A percentile compares a stretch with the other conserved stretches of the same genome.
These are phyloP conservation scores for Globodera ellingtonae DNA, from an alignment of 1,140 invertebrate genomes.

Conservation along the genomic window DNA sequence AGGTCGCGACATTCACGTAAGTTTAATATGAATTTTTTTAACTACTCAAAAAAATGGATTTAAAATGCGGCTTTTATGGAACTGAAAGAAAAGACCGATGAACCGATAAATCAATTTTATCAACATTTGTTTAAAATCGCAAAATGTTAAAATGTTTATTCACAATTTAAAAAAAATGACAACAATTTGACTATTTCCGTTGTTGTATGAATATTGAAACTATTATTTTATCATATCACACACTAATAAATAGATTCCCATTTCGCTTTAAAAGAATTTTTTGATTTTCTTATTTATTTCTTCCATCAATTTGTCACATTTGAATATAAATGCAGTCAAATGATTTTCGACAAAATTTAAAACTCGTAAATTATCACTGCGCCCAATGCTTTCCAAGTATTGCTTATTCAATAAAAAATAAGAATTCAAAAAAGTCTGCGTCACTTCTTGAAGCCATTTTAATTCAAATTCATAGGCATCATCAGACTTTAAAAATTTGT, in stretches of 20 bases:
- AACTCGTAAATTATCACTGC: background rate
- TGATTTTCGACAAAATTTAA: background rate
- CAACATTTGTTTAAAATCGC: background rate
- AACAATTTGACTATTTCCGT: no score
- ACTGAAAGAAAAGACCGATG: no score
- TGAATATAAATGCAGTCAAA: background rate
- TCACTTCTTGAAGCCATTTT: background rate
- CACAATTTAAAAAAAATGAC: background rate
- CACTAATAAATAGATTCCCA: background rate
- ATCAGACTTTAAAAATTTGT: no score
- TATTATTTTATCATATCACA: no score
- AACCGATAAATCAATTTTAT: background rate
- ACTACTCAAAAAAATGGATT: no score
- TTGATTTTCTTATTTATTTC: background rate
- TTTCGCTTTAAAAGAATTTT: background rate
- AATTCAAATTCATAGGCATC: no score
- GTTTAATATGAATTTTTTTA: no score
- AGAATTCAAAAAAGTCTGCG: background rate
- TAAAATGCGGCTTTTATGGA: no score
- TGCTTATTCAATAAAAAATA: background rate
- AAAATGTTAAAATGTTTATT: background rate
- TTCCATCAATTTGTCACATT: background rate
- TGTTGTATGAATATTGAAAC: no score
- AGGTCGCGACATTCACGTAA: no score
- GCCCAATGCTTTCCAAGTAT: background rate